A percentile compares a stretch with the other conserved stretches of the same genome.
Conservation (phyloP, 2,888 invertebrate genomes). For the Pandemis corylana region DNA sequence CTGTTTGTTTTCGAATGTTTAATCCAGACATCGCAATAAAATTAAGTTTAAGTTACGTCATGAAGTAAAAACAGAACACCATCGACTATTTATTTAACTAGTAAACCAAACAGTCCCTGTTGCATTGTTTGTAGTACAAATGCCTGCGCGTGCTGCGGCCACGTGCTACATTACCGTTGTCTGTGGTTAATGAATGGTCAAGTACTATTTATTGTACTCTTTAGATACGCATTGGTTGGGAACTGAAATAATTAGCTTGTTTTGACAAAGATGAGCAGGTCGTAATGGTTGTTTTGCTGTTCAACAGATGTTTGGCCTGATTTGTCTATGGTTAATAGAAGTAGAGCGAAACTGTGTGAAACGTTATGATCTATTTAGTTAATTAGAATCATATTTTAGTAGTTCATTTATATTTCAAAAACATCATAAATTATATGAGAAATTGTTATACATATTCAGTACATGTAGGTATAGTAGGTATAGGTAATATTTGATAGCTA, state of each 20-base stretch:
- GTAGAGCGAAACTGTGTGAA: not conserved
- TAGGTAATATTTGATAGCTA: too few relatives aligned
- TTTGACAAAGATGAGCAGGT: not conserved
- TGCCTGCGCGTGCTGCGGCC: conserved; percentile 31
- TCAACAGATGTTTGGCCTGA: not conserved
- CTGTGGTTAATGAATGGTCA: conserved; percentile 30
- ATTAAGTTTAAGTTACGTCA: too few relatives aligned
- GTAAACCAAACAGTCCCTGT: conserved; percentile 23
- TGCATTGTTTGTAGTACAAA: conserved; percentile 28
- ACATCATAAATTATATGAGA: too few relatives aligned
- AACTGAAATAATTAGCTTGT: not conserved
- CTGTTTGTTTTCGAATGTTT: too few relatives aligned
- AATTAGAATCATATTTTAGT: too few relatives aligned
- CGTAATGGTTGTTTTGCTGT: not conserved
- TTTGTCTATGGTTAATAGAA: not conserved
- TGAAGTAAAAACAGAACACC: not conserved
- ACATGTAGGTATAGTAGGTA: too few relatives aligned
- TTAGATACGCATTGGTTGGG: not conserved
- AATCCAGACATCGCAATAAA: too few relatives aligned
- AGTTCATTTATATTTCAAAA: too few relatives aligned
- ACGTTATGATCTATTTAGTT: not conserved
- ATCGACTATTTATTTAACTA: not conserved
- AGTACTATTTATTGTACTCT: conserved; percentile 1
- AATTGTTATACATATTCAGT: too few relatives aligned
- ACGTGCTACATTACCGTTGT: conserved; percentile 35